Evolutionary conservation across 1,140 invertebrate genomes (phyloP), one percentile per base, ranked within the genome.

Genomic region (Hyposmocoma kahamanoa): DNA sequence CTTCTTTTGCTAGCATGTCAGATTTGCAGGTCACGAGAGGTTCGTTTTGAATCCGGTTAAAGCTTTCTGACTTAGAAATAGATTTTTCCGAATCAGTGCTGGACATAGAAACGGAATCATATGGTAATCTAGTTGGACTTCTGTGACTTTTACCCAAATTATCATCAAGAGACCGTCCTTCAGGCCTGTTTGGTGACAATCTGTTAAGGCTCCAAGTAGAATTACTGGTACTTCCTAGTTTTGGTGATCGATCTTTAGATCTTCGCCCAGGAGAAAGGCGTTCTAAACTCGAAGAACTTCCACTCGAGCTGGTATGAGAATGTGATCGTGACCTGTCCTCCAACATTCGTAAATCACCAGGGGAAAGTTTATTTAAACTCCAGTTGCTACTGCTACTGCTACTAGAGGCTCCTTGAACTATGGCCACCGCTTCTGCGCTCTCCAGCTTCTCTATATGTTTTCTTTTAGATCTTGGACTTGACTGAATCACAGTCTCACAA

Each of bases 401-500:
- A 42, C 83, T 84, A 9, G 84, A 87, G 54, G 77, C 69, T 19
- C 79, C 80, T 67, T 87, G 84, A 15, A 88, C 72, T 26, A 87
- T 82, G 10, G 81, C 70, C 50, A 87, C 75, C 11, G 86, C 75
- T 59, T 89, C 87, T 13, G 72, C 52, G 43, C 69, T 84, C 61
- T 88, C 86, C 28, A 84, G 49, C 50, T 82, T 77, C 41, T 87
- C 81, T 2, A 87, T 61, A 41, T 88, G 70, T 59, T 86, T 88
- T 47, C 88, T 60, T 58, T 85, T 87, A 0, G 87, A 77, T 59
- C 85, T 72, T 22, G 89, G 88, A 63, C 89, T 90, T 3, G 86
- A 88, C 59, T 89, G 88, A 45, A 90, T 89, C 0, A 89, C 88
- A 11, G 88, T 88, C 57, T 90, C 91, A 8, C 91, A 91, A 5